Evolutionary conservation across 2,113 vertebrate genomes (phyloP).

Genomic region (Gasterosteus nipponicus): DNA sequence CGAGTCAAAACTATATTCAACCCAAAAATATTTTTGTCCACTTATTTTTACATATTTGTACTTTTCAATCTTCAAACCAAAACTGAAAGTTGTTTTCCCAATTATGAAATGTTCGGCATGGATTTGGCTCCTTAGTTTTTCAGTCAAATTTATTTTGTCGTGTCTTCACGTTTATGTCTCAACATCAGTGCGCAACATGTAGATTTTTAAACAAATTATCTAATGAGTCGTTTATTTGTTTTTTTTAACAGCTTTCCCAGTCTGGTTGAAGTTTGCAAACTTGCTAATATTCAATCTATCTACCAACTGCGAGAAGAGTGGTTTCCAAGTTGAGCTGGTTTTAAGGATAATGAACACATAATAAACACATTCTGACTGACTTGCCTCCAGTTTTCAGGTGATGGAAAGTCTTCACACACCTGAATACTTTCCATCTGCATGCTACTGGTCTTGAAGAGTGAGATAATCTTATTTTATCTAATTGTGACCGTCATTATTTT

Average conservation of each 20-base stretch:
- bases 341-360: constrained; percentile 32
- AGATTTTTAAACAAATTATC: not conserved
- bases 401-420: not conserved
- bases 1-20: too few species aligned
- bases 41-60: too few species aligned
- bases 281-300: constrained; percentile 6
- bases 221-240: constrained; percentile 26
- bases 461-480: not conserved
- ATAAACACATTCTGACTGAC: constrained; percentile 21
- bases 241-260: constrained; percentile 20
- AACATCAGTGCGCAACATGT: too few species aligned
- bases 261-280: not conserved
- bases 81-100: too few species aligned
- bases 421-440: constrained; percentile 12
- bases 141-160: not conserved
- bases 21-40: too few species aligned
- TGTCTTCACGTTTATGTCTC: not conserved
- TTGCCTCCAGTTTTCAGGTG: constrained; percentile 29
- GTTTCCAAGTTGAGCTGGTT: constrained; percentile 31
- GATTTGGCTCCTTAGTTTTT: not conserved
- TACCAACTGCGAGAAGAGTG: constrained; percentile 11
- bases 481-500: not conserved
- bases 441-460: not conserved
- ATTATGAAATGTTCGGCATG: too few species aligned
- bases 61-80: too few species aligned